phyloP scores from a whole-genome alignment of 2,888 invertebrate species.

The Linyphia triangularis region DNA sequence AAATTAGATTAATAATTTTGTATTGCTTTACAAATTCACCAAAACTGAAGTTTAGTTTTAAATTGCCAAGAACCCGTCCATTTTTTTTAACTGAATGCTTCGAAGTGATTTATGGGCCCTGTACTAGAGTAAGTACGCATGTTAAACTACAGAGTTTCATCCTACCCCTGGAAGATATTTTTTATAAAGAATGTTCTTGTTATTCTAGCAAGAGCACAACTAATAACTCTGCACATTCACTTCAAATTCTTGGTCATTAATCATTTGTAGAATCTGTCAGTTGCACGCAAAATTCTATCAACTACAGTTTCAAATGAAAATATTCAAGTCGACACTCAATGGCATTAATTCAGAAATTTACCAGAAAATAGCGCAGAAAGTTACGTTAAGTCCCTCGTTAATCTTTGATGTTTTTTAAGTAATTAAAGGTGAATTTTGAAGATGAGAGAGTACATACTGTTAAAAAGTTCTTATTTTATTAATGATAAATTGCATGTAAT shows the following conservation, averaged over 20 bases:
- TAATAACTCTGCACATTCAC: constrained; percentile 1
- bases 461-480: background rate
- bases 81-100: background rate
- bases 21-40: background rate
- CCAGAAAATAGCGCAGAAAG: background rate
- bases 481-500: background rate
- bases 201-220: background rate
- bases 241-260: constrained; percentile 19
- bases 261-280: constrained; percentile 17
- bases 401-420: background rate
- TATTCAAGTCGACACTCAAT: background rate
- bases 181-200: background rate
- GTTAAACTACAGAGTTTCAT: constrained; percentile 15
- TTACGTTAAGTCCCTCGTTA: background rate
- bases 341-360: background rate
- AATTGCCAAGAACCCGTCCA: background rate
- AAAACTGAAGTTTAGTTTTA: constrained; percentile 5
- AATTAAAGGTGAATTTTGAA: background rate
- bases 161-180: background rate
- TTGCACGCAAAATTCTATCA: constrained; percentile 7
- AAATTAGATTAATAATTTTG: too few species aligned
- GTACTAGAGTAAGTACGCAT: background rate
- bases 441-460: background rate
- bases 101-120: constrained; percentile 23
- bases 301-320: constrained; percentile 3